Conservation (phyloP, 2,113 vertebrate genomes). For the Morone saxatilis region DNA sequence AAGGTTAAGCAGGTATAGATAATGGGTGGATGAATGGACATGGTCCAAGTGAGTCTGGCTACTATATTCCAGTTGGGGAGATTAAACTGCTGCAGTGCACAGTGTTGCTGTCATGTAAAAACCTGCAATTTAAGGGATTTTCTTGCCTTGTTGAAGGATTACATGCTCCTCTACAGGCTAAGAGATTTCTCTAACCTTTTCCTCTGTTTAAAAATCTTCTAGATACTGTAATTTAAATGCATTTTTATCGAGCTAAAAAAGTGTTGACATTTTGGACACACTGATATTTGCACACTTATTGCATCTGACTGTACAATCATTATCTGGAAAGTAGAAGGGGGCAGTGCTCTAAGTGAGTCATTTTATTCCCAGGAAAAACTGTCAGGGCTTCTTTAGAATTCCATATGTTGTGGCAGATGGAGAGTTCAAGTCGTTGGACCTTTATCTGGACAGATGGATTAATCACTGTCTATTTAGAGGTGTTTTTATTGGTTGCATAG, state of each 20-base stretch:
- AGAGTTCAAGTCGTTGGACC: background rate
- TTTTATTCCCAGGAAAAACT: background rate
- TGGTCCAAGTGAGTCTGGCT: background rate
- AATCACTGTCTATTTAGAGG: slow-evolving; percentile 5
- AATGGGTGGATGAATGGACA: background rate
- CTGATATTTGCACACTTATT: background rate
- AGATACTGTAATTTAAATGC: background rate
- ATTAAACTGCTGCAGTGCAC: background rate
- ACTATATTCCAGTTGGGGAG: background rate
- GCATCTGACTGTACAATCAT: background rate
- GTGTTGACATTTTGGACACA: background rate
- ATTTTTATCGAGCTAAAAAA: background rate
- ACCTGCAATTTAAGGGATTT: slow-evolving; percentile 7
- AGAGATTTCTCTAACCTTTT: background rate
- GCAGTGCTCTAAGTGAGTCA: no score
- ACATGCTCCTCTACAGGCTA: background rate
- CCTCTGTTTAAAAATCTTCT: background rate
- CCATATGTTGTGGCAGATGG: slow-evolving; percentile 18
- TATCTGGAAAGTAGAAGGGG: background rate
- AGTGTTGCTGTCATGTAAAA: slow-evolving; percentile 12
- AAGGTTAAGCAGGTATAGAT: background rate
- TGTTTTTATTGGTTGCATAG: background rate
- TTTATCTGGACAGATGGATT: slow-evolving; percentile 1
- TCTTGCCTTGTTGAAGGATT: background rate
- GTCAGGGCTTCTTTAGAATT: background rate